Conservation (phyloP, 2,113 vertebrate genomes). For the Daboia siamensis region DNA sequence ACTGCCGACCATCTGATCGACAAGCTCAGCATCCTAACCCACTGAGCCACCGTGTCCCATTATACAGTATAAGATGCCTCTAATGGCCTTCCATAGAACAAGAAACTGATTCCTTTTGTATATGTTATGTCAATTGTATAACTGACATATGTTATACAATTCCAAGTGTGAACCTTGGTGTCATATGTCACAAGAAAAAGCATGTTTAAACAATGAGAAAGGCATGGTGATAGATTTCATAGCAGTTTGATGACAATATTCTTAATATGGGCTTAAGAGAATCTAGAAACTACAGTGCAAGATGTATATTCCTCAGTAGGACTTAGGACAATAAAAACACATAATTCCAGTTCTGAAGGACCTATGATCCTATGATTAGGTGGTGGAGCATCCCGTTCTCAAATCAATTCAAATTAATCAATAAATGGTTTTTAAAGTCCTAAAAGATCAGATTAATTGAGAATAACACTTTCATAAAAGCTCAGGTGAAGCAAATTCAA, state of each 20-base stretch:
- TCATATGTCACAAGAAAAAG: background rate
- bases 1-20: too few species aligned
- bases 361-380: background rate
- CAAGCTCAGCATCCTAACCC: too few species aligned
- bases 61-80: background rate
- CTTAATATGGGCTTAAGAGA: background rate
- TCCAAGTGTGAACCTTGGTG: background rate
- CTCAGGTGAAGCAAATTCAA: background rate
- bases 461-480: background rate
- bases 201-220: background rate
- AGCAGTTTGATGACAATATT: background rate
- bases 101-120: background rate
- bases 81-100: background rate
- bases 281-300: background rate
- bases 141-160: background rate
- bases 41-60: too few species aligned
- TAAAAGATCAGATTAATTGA: background rate
- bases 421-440: background rate
- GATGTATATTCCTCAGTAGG: background rate
- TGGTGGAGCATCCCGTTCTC: background rate
- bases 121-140: too few species aligned
- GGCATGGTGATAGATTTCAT: background rate
- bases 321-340: background rate
- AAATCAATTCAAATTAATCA: background rate
- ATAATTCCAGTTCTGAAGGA: background rate